Evolutionary conservation across 2,797 vertebrate genomes (phyloP), one percentile per base, ranked within the genome.

Genomic region (Neosilurus mollespiculum): DNA sequence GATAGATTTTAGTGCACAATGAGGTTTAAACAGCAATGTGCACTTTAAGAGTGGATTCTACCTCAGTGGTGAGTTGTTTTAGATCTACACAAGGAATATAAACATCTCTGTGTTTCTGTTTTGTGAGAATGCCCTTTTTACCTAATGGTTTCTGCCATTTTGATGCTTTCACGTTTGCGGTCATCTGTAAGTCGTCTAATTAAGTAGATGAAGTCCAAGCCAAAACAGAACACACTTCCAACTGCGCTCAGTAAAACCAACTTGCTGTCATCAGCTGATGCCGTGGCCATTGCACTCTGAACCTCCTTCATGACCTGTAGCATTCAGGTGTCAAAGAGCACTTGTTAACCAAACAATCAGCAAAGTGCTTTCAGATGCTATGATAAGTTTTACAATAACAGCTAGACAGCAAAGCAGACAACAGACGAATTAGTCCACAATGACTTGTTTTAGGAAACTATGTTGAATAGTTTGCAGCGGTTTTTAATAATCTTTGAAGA

Each of bases 271-370:
- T 99, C 97, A 4, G 96, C 96, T 0, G 97, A 97, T 0, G 97
- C 98, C 0, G 97, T 99, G 34, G 94, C 96, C 94, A 99, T 95
- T 81, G 97, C 98, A 20, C 98, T 97, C 92, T 99, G 98, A 88
- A 99, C 95, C 93, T 99, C 98, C 92, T 97, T 98, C 98, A 99
- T 99, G 87, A 98, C 97, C 98, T 99, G 91, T 5, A 91, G 64
- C 20, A 56, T 65, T 65, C 54, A 80, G 7, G 51, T n/a, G 54
- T 3, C 65, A 82, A 1, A 56, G 1, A 58, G 11, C 30, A 56
- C 15, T 77, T 56, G 62, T 62, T 2, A 51, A 62, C 9, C 58
- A 59, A 76, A 59, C 26, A 37, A 6, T 6, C 2, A 2, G 6
- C 37, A 43, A 43, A 43, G 37, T 43, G 37, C 37, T 43, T 43